A percentile compares a stretch with the other conserved stretches of the same genome.
Evolutionary conservation across 1,140 invertebrate species (phyloP).

Genomic region (Triops longicaudatus): DNA sequence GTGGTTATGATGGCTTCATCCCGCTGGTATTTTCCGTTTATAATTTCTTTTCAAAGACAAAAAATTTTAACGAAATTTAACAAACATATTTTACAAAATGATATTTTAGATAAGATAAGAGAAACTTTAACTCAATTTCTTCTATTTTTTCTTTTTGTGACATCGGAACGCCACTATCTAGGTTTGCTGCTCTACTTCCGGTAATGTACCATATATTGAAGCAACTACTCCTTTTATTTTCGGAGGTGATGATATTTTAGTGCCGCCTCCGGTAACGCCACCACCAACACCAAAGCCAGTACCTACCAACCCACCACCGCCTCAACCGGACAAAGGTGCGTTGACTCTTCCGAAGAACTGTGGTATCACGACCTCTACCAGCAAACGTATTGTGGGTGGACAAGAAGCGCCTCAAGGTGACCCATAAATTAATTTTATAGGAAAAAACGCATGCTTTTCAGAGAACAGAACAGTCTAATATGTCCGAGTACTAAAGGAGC

Average conservation of each 20-base stretch:
- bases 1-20: conserved; percentile 43
- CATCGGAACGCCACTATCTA: not conserved
- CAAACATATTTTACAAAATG: too few species aligned
- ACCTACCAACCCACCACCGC: not conserved
- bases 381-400: conserved; percentile 29
- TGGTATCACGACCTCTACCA: conserved; percentile 28
- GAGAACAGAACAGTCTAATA: not conserved
- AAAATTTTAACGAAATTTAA: too few species aligned
- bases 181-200: conserved; percentile 24
- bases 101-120: too few species aligned
- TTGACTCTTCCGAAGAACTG: conserved; percentile 26
- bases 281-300: conserved; percentile 19
- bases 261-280: conserved; percentile 11
- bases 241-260: not conserved
- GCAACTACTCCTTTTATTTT: conserved; percentile 19
- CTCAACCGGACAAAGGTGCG: not conserved
- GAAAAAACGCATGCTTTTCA: not conserved
- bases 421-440: not conserved
- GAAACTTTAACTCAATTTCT: too few species aligned
- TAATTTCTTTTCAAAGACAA: not conserved
- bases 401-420: conserved; percentile 26
- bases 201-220: conserved; percentile 1
- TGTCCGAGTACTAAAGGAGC: conserved; percentile 42
- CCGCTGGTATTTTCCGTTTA: conserved; percentile 41
- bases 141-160: too few species aligned